Percentiles rank a stretch among this genome's conserved stretches.
Conservation (phyloP, 2,888 invertebrate species). For the Palloptera scutellata region DNA sequence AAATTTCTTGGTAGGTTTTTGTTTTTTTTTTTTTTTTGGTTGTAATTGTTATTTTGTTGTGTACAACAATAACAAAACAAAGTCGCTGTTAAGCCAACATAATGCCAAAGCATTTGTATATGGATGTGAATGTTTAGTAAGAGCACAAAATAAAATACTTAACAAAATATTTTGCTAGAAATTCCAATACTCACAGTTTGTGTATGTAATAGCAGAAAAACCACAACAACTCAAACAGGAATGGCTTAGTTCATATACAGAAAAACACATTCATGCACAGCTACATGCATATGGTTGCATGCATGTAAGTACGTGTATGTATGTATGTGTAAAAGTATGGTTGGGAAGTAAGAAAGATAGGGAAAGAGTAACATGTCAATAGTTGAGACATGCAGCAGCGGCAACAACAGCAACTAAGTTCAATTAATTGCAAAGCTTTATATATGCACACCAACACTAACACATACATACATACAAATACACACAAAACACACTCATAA, state of each 20-base stretch:
- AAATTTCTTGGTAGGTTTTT: conserved; percentile 9
- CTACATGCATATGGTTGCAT: no score
- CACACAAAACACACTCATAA: conserved; percentile 41
- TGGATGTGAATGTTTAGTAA: conserved; percentile 33
- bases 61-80: conserved; percentile 35
- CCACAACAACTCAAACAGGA: background rate
- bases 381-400: conserved; percentile 36
- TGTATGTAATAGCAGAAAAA: background rate
- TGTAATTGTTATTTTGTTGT: conserved; percentile 36
- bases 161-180: conserved; percentile 36
- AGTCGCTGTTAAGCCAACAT: conserved; percentile 54
- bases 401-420: conserved; percentile 53
- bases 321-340: no score
- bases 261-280: no score
- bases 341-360: background rate
- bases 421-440: conserved; percentile 57
- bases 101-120: conserved; percentile 53
- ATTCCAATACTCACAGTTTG: background rate
- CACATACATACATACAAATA: conserved; percentile 19
- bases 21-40: conserved; percentile 25
- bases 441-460: conserved; percentile 36
- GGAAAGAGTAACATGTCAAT: conserved; percentile 49
- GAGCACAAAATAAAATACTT: conserved; percentile 52
- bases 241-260: background rate
- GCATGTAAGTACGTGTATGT: no score